Base-by-base conservation (phyloP, 2,113 vertebrate species). In the Epinephelus moara region DNA sequence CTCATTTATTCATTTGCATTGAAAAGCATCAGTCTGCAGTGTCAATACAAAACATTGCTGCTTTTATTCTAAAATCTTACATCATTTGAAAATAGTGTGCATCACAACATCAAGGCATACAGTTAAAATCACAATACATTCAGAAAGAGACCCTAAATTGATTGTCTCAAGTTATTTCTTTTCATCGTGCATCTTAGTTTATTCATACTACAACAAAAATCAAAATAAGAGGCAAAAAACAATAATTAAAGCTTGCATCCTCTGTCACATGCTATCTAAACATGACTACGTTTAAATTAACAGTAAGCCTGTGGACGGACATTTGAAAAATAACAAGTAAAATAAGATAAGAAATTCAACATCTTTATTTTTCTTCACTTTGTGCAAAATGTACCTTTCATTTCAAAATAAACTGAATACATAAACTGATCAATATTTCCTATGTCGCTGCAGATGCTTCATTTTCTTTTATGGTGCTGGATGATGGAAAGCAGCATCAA, bases 61-160 rank as follows among this genome's bases (percentile, higher is more conserved):
- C 59, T 73, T 82, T 86, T 67, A 84, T 79, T 86, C n/a, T 59
- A 52, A 73, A 80, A 70, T 53, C 9, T 77, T 45, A 40, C 61
- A 62, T 56, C 2, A 30, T 59, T 60, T 71, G 9, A 80, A 82
- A 59, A 71, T 67, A 75, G 21, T 72, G 50, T 63, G 53, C 0
- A 67, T 75, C 12, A 73, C 52, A 60, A 68, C 4, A 63, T 67
- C 59, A 21, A 81, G n/a, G 6, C 40, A 77, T 49, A 56, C 14
- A 75, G n/a, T 37, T 45, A 2, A 23, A 70, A 37, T 63, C 33
- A 77, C 61, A 69, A 55, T 56, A 19, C 42, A 69, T 78, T 68
- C 6, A 19, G 2, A 30, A 25, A 63, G 60, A 70, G 1, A 27
- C 2, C 37, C 2, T 23, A 23, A 45, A 77, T 55, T 23, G 10